A percentile compares a stretch with the other conserved stretches of the same genome.
These are phyloP conservation scores for Arizona elegans DNA, from an alignment of 2,113 vertebrate species.

Conservation along the genomic window DNA sequence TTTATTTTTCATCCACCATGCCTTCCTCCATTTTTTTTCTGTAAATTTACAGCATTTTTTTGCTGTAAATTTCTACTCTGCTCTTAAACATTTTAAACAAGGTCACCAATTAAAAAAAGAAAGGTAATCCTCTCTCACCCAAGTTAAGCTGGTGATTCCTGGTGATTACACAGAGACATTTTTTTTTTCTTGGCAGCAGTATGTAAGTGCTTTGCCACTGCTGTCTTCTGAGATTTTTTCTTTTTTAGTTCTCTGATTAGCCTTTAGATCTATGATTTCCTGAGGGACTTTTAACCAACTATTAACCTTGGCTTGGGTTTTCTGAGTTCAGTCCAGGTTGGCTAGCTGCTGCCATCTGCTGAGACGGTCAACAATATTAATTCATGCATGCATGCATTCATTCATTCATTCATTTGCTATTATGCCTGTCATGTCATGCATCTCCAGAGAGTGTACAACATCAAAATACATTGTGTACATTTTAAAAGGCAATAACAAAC, in stretches of 20 bases:
- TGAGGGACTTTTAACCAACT: background rate
- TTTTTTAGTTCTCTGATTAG: background rate
- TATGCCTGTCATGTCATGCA: background rate
- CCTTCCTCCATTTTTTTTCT: background rate
- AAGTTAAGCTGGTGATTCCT: background rate
- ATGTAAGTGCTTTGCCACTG: background rate
- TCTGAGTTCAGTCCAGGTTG: background rate
- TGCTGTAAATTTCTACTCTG: background rate
- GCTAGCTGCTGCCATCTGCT: background rate
- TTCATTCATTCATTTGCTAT: background rate
- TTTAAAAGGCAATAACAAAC: background rate
- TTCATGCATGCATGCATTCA: background rate
- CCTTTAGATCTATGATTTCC: background rate
- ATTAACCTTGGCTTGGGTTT: background rate
- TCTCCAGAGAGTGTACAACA: background rate
- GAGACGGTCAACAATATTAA: background rate
- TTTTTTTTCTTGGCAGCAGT: background rate
- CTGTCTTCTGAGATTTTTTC: background rate
- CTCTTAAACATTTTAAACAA: background rate
- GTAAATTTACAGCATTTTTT: no score
- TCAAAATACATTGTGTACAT: background rate
- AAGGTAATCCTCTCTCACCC: background rate
- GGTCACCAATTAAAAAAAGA: background rate
- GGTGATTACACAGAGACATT: background rate
- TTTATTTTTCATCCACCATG: background rate